Evolutionary conservation across 2,888 invertebrate genomes (phyloP).

Genomic region (Drosophila nr. medialis): DNA sequence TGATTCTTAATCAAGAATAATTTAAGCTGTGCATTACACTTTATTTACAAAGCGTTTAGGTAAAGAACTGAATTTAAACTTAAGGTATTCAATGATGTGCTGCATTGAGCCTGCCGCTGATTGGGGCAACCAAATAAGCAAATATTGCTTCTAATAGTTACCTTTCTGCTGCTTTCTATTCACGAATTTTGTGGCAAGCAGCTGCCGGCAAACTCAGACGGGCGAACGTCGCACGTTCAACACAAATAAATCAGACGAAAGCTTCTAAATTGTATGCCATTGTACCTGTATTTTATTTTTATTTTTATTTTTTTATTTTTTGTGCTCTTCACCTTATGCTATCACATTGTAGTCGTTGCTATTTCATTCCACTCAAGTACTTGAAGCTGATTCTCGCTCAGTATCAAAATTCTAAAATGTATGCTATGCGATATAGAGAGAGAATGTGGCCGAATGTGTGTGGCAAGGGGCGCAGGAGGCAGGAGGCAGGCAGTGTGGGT

Average conservation of each 20-base stretch:
- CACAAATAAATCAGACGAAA: slow-evolving; percentile 71
- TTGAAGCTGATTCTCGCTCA: slow-evolving; percentile 13
- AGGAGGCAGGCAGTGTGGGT: neutral
- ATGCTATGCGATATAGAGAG: neutral
- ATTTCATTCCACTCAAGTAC: slow-evolving; percentile 31
- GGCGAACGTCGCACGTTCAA: slow-evolving; percentile 52
- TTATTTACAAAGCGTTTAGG: neutral
- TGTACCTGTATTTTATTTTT: slow-evolving; percentile 52
- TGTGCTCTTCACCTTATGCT: slow-evolving; percentile 35
- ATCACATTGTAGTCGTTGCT: slow-evolving; percentile 36
- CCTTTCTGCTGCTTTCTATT: slow-evolving; percentile 17
- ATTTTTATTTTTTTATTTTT: neutral
- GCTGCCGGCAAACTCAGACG: slow-evolving; percentile 13
- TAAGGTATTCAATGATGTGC: neutral
- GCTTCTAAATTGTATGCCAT: slow-evolving; percentile 71
- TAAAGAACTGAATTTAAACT: neutral
- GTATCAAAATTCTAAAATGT: slow-evolving; percentile 32
- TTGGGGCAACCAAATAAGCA: slow-evolving; percentile 14
- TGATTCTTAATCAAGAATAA: neutral
- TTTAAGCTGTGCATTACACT: neutral
- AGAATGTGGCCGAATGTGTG: neutral
- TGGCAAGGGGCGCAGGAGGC: neutral
- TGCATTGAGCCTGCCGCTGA: neutral
- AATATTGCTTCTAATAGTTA: slow-evolving; percentile 15
- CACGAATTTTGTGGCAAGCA: slow-evolving; percentile 37